Evolutionary conservation across 1,140 invertebrate genomes (phyloP).

Genomic region (Drosophila prosaltans): DNA sequence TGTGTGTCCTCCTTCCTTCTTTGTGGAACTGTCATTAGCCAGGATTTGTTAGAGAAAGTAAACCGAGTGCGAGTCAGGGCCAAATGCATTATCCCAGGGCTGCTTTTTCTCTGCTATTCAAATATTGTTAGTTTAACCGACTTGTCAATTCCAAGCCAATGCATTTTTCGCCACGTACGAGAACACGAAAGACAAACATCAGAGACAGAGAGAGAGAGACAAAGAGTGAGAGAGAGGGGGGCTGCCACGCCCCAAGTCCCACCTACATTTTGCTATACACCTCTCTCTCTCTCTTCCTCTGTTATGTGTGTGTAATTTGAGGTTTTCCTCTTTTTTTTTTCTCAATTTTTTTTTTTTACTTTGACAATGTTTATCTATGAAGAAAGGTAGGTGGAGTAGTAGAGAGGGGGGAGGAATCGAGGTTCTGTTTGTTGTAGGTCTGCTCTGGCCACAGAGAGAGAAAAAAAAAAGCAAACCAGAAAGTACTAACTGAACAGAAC

Average conservation of each 20-base stretch:
- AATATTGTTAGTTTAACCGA: conserved; percentile 76
- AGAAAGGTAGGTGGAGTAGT: background rate
- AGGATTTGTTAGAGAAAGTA: conserved; percentile 12
- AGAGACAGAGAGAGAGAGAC: background rate
- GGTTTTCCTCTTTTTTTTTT: conserved; percentile 32
- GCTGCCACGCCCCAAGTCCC: background rate
- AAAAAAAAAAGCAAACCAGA: conserved; percentile 44
- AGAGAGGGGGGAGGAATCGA: conserved; percentile 29
- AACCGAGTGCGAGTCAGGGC: conserved; percentile 15
- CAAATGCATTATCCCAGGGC: conserved; percentile 13
- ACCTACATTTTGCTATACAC: background rate
- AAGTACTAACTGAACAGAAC: conserved; percentile 52
- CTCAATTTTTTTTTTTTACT: conserved; percentile 36
- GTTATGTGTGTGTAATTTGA: conserved; percentile 63
- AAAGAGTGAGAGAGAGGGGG: background rate
- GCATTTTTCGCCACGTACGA: conserved; percentile 48
- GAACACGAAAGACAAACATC: conserved; percentile 64
- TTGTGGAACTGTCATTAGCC: conserved; percentile 3
- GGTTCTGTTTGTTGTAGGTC: conserved; percentile 58
- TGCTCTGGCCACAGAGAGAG: conserved; percentile 50
- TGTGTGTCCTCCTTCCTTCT: too few species aligned
- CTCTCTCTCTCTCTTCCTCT: conserved; percentile 4
- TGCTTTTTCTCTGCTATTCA: conserved; percentile 61
- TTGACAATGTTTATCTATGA: conserved; percentile 64
- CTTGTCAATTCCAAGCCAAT: conserved; percentile 74